Evolutionary conservation across 92 coral and sea anemone species (phyloP).

Genomic region (Porites cylindrica): DNA sequence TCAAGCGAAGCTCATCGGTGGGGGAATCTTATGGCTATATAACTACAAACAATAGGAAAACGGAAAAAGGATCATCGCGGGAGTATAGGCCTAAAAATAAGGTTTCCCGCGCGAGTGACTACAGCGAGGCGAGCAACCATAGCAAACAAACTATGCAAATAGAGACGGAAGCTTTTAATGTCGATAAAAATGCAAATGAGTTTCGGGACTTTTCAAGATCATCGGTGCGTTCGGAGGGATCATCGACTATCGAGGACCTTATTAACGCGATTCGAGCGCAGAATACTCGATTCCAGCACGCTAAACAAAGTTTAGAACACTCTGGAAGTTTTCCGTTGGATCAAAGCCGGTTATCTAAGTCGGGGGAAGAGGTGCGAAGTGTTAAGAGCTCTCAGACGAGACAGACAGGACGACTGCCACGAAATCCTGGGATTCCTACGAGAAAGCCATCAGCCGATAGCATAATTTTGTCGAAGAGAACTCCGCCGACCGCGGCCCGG

Average conservation of each 20-base stretch:
- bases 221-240: slow-evolving; percentile 29
- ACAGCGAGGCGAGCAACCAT: slow-evolving; percentile 36
- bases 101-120: slow-evolving; percentile 15
- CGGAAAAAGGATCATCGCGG: slow-evolving; percentile 2
- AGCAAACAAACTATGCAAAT: slow-evolving; percentile 32
- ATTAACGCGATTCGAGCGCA: slow-evolving; percentile 63
- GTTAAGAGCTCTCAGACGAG: not conserved
- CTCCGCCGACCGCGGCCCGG: slow-evolving; percentile 24
- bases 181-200: slow-evolving; percentile 61
- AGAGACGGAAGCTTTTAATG: slow-evolving; percentile 49
- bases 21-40: slow-evolving; percentile 17
- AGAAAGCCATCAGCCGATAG: slow-evolving; percentile 23
- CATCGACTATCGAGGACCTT: slow-evolving; percentile 61
- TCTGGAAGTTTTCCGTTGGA: not conserved
- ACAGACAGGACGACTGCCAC: not conserved
- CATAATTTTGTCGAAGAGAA: slow-evolving; percentile 29
- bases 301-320: not conserved
- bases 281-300: slow-evolving; percentile 33
- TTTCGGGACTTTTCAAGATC: slow-evolving; percentile 3
- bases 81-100: slow-evolving; percentile 31
- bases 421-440: not conserved
- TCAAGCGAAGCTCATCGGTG: slow-evolving; percentile 8
- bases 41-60: not conserved
- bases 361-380: not conserved
- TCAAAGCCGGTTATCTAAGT: not conserved